Evolutionary conservation across 2,113 vertebrate species (phyloP).

Genomic region (Gymnogyps californianus): DNA sequence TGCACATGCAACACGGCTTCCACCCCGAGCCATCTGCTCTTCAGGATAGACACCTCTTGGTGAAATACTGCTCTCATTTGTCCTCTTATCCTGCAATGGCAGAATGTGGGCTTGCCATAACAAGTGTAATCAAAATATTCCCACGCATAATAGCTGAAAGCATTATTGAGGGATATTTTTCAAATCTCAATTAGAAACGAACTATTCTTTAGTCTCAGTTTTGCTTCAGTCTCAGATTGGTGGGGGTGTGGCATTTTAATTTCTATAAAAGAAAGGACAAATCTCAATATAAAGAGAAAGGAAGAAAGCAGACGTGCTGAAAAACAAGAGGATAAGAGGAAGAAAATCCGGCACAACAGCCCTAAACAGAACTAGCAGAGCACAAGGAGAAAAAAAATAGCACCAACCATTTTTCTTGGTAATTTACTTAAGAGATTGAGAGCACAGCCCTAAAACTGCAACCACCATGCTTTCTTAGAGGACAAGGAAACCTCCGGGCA

Average conservation of each 20-base stretch:
- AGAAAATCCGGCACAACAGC: not conserved
- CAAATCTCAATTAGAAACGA: conserved; percentile 33
- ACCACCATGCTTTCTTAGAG: not conserved
- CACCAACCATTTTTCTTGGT: conserved; percentile 4
- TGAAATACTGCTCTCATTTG: not conserved
- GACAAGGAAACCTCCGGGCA: not conserved
- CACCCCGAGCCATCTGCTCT: not conserved
- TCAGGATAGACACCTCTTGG: not conserved
- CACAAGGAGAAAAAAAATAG: not conserved
- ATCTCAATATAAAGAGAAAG: conserved; percentile 13
- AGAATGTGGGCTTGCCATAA: not conserved
- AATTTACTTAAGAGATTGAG: conserved; percentile 51
- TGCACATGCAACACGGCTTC: not conserved
- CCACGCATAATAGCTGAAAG: not conserved
- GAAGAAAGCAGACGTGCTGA: not conserved
- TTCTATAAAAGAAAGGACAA: conserved; percentile 4
- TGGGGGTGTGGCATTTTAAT: not conserved
- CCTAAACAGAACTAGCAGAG: not conserved
- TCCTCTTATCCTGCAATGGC: not conserved
- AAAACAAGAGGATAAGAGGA: conserved; percentile 34
- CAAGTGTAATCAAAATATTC: conserved; percentile 44
- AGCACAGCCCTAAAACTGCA: not conserved
- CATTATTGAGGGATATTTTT: conserved; percentile 11
- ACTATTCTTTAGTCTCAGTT: not conserved
- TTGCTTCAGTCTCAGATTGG: conserved; percentile 22